A percentile compares a stretch with the other conserved stretches of the same genome.
phyloP scores from a whole-genome alignment of 2,113 vertebrate genomes.

The Dermatemys mawii region DNA sequence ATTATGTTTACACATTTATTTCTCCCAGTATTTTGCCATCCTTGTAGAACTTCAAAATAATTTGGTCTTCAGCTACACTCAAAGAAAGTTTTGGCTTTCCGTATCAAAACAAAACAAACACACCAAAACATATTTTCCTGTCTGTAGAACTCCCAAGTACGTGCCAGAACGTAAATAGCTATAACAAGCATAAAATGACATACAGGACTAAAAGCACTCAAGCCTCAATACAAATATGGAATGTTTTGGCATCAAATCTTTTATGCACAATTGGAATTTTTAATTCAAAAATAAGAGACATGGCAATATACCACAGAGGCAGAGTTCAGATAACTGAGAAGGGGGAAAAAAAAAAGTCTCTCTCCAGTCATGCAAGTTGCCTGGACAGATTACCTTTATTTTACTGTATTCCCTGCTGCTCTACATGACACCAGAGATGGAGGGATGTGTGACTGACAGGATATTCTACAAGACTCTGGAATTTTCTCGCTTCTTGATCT shows the following conservation, averaged over 20 bases:
- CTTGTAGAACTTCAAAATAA: neutral
- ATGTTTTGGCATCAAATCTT: constrained; percentile 51
- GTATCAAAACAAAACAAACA: neutral
- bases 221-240: constrained; percentile 41
- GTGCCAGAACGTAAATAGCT: constrained; percentile 48
- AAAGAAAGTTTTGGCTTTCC: neutral
- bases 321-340: constrained; percentile 8
- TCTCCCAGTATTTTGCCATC: neutral
- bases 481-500: neutral
- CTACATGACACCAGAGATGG: neutral
- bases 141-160: constrained; percentile 26
- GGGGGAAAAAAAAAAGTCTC: neutral
- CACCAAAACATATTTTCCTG: neutral
- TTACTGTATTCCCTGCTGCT: accelerated
- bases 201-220: constrained; percentile 32
- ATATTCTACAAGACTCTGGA: neutral
- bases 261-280: constrained; percentile 47
- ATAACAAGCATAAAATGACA: constrained; percentile 58
- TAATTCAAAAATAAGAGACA: constrained; percentile 47
- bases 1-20: neutral
- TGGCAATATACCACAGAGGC: constrained; percentile 10
- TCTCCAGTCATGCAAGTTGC: neutral
- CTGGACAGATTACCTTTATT: neutral
- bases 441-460: accelerated
- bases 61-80: neutral